Conservation (phyloP, 2,888 invertebrate species). For the Gymnosoma rotundatum region DNA sequence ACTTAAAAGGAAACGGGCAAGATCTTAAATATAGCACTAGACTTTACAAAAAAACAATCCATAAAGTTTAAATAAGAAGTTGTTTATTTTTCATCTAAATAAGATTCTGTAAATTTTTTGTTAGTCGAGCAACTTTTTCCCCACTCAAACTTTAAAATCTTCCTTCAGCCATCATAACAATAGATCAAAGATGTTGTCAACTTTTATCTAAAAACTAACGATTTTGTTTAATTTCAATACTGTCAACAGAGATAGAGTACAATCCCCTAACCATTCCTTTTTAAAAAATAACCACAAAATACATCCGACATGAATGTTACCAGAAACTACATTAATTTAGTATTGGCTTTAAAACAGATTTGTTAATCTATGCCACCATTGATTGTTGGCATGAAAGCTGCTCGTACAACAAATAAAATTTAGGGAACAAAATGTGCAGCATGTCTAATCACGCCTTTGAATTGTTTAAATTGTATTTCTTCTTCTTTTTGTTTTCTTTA, state of each 20-base stretch:
- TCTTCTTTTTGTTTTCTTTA: constrained; percentile 10
- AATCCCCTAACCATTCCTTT: constrained; percentile 72
- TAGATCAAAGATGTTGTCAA: constrained; percentile 59
- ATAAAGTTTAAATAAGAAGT: too few species aligned
- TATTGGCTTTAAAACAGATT: constrained; percentile 41
- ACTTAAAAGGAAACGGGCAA: too few species aligned
- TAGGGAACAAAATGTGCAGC: constrained; percentile 68
- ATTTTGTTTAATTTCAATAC: constrained; percentile 50
- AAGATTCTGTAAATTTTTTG: too few species aligned
- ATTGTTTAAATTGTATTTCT: constrained; percentile 69
- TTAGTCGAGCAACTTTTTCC: constrained; percentile 36
- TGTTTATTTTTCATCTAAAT: too few species aligned
- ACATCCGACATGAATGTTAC: constrained; percentile 57
- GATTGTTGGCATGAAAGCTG: constrained; percentile 64
- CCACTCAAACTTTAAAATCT: background rate
- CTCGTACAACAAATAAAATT: constrained; percentile 56
- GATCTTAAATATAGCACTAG: too few species aligned
- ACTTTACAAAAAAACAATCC: too few species aligned
- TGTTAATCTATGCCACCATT: constrained; percentile 44
- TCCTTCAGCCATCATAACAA: constrained; percentile 36
- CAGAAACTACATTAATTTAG: constrained; percentile 6
- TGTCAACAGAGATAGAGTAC: constrained; percentile 45
- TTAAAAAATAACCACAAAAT: constrained; percentile 60
- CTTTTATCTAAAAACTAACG: constrained; percentile 57
- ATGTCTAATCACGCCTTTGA: constrained; percentile 72